Conservation (phyloP, 2,113 vertebrate genomes). For the Parus major region DNA sequence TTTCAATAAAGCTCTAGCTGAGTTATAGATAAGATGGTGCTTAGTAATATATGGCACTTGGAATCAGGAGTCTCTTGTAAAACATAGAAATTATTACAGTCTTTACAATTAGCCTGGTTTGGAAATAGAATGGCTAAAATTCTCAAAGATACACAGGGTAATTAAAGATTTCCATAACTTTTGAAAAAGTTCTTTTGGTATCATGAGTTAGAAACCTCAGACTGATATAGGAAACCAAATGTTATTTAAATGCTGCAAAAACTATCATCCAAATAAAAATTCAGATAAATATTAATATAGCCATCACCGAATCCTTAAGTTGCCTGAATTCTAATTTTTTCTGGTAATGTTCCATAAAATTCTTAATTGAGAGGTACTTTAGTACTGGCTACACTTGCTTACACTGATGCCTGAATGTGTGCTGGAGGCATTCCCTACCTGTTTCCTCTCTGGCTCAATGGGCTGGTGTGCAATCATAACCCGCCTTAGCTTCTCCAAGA, state of each 20-base stretch:
- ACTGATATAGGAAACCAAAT: not conserved
- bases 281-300: not conserved
- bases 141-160: not conserved
- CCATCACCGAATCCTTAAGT: not conserved
- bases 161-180: not conserved
- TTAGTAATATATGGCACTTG: not conserved
- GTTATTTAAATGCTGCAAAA: not conserved
- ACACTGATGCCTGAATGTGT: fast-evolving
- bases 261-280: not conserved
- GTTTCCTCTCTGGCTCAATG: not conserved
- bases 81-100: not conserved
- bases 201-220: not conserved
- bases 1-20: not conserved
- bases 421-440: not conserved
- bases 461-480: not conserved
- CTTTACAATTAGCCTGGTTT: not conserved
- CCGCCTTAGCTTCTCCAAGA: not conserved
- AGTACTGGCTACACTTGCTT: not conserved
- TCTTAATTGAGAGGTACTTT: not conserved
- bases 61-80: not conserved
- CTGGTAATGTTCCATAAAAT: not conserved
- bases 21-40: not conserved
- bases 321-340: not conserved
- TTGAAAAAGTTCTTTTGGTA: not conserved
- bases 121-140: not conserved